These are phyloP conservation scores for Magallana nippona DNA, from an alignment of 2,888 invertebrate genomes.

Conservation along the genomic window DNA sequence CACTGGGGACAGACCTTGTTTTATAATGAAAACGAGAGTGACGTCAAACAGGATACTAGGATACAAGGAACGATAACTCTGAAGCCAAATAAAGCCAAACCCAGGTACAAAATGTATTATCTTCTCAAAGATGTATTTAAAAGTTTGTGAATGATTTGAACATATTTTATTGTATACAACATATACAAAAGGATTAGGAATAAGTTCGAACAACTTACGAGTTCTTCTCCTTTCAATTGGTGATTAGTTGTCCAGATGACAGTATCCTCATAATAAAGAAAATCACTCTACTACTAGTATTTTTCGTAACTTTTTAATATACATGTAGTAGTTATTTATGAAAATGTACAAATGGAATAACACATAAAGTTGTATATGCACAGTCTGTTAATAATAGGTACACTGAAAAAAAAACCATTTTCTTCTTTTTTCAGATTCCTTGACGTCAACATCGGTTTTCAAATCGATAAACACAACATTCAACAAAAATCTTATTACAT, in stretches of 20 bases:
- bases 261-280: neutral
- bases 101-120: conserved; percentile 56
- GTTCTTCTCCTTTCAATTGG: too few species aligned
- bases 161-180: too few species aligned
- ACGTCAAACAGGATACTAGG: conserved; percentile 72
- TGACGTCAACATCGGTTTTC: conserved; percentile 56
- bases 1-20: conserved; percentile 77
- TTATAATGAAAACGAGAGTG: conserved; percentile 67
- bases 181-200: too few species aligned
- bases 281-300: too few species aligned
- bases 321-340: too few species aligned
- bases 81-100: conserved; percentile 57
- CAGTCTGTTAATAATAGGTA: too few species aligned
- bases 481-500: conserved; percentile 56
- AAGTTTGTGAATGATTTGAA: neutral
- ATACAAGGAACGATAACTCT: conserved; percentile 69
- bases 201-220: too few species aligned
- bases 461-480: conserved; percentile 48
- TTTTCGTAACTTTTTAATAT: too few species aligned
- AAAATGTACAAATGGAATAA: too few species aligned
- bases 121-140: neutral
- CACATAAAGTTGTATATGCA: too few species aligned
- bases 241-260: too few species aligned
- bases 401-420: too few species aligned
- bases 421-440: conserved; percentile 58